A percentile compares a stretch with the other conserved stretches of the same genome.
phyloP scores from a whole-genome alignment of 2,113 vertebrate species.

The Sylvietta virens region DNA sequence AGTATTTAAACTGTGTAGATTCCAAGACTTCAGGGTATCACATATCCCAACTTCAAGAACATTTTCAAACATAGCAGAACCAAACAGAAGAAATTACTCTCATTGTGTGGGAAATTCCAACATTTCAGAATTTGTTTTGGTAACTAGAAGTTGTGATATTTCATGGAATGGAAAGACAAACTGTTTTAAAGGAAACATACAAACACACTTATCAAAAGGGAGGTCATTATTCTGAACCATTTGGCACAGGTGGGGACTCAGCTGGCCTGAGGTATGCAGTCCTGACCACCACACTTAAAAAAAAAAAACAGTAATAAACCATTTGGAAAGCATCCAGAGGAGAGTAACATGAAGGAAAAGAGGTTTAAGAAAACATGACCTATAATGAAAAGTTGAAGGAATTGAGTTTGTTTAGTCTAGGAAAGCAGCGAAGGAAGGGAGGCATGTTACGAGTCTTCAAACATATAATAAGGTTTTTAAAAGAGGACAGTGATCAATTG shows the following conservation, averaged over 20 bases:
- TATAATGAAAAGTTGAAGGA: slow-evolving; percentile 45
- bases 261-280: slow-evolving; percentile 27
- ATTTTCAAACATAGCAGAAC: background rate
- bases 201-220: background rate
- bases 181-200: background rate
- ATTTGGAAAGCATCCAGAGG: slow-evolving; percentile 41
- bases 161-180: background rate
- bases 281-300: slow-evolving; percentile 7
- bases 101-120: background rate
- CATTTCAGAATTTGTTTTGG: background rate
- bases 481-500: slow-evolving; percentile 3
- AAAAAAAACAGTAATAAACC: background rate
- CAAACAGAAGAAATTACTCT: background rate
- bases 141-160: background rate
- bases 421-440: background rate
- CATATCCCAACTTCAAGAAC: background rate
- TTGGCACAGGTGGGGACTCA: slow-evolving; percentile 42
- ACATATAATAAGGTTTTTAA: background rate
- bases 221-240: background rate
- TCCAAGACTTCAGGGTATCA: background rate
- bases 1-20: background rate
- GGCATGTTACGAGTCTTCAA: background rate
- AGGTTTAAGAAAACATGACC: slow-evolving; percentile 58
- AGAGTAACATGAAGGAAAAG: slow-evolving; percentile 7
- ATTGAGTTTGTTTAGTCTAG: slow-evolving; percentile 57